Percentiles rank a stretch among this genome's conserved stretches.
Evolutionary conservation across 2,113 vertebrate species (phyloP).

Genomic region (Clinocottus analis): DNA sequence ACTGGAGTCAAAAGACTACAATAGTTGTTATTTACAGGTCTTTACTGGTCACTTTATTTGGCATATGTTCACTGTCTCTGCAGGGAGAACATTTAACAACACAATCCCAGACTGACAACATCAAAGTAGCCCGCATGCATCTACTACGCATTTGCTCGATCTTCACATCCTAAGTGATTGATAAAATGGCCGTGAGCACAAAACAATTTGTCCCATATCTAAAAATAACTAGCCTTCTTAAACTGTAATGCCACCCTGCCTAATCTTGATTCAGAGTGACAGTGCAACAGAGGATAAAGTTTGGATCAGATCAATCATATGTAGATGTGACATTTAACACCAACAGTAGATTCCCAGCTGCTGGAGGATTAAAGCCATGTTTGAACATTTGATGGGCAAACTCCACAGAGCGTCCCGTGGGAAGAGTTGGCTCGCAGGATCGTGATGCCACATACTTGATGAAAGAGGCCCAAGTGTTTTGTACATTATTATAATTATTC

Average conservation of each 20-base stretch:
- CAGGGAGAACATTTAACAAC: background rate
- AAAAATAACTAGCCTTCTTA: constrained; percentile 62
- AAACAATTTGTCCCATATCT: constrained; percentile 46
- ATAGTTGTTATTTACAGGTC: constrained; percentile 3
- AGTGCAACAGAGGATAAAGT: constrained; percentile 67
- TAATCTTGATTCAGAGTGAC: constrained; percentile 70
- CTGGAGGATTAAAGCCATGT: constrained; percentile 77
- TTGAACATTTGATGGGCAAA: constrained; percentile 73
- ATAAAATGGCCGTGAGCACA: constrained; percentile 34
- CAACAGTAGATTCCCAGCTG: constrained; percentile 72
- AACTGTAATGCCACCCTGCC: constrained; percentile 59
- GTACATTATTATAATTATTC: constrained; percentile 22
- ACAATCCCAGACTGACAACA: background rate
- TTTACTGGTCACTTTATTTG: constrained; percentile 1
- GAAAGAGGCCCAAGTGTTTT: background rate
- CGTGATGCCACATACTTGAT: constrained; percentile 38
- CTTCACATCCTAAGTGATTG: constrained; percentile 37
- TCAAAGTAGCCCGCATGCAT: constrained; percentile 9
- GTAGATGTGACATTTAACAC: constrained; percentile 84
- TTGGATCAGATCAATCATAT: constrained; percentile 82
- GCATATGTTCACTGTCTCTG: background rate
- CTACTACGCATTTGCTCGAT: constrained; percentile 17
- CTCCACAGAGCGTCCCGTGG: constrained; percentile 57
- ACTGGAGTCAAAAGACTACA: background rate
- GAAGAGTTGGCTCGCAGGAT: constrained; percentile 26